Evolutionary conservation across 2,888 invertebrate genomes (phyloP), one percentile per base, ranked within the genome.

Genomic region (Eumacrocentrus americanus): DNA sequence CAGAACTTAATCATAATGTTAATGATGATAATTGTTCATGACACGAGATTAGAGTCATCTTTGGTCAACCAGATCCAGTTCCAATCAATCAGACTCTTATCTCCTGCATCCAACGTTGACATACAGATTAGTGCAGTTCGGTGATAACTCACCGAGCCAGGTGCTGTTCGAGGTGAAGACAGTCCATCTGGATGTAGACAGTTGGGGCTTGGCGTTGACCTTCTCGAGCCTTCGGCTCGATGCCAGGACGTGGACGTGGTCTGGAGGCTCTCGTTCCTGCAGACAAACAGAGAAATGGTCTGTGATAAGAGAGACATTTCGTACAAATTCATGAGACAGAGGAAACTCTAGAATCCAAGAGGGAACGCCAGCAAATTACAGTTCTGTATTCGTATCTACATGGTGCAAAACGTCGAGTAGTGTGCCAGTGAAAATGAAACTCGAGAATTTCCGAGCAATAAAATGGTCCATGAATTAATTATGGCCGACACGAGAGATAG

Each of bases 171-270:
- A 66, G 76, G 76, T 52, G 72, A 67, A 56, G 73, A 70, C 57
- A 65, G 66, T 59, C 73, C 75, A 68, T 74, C 76, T 53, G 68
- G 58, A 65, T 69, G 72, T 34, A 68, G 68, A 58, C 72, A 69
- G 62, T 72, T 76, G 53, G 76, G 76, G 61, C 75, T 77, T 23
- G 77, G 77, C 57, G 75, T 77, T 54, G 77, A 77, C 67, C 77
- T 71, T 60, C 75, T 76, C 51, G 77, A 78, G 66, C 69, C 75
- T 58, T 74, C 67, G n/a, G 67, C 67, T 51, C 69, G 70, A 50
- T 61, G 64, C 70, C 71, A 70, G 52, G 72, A 66, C 59, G 72
- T 65, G 52, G 71, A 68, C 62, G 68, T 65, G 56, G 67, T 71
- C 60, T 64, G 67, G 16, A 62, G 60, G 50, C 61, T 60, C 58